These are phyloP conservation scores for Gasterosteus nipponicus DNA, from an alignment of 2,113 vertebrate genomes.

Conservation along the genomic window DNA sequence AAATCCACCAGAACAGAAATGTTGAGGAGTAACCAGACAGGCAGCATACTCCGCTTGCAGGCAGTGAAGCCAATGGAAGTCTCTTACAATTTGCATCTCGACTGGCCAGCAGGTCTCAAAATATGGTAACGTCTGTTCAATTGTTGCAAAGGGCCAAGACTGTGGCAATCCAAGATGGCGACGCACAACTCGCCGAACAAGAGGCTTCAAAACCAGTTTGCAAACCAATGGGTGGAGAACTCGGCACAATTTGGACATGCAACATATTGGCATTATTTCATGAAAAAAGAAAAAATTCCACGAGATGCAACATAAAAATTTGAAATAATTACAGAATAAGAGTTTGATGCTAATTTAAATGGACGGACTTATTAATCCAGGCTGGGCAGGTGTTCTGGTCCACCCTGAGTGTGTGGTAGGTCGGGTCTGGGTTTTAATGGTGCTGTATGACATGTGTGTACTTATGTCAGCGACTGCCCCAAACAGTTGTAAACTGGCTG, in stretches of 20 bases:
- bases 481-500: slow-evolving; percentile 78
- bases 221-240: background rate
- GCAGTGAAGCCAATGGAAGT: background rate
- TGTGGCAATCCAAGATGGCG: background rate
- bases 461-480: slow-evolving; percentile 73
- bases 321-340: slow-evolving; percentile 22
- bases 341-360: slow-evolving; percentile 50
- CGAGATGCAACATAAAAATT: slow-evolving; percentile 18
- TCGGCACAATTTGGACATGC: no score
- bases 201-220: background rate
- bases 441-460: slow-evolving; percentile 71
- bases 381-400: slow-evolving; percentile 42
- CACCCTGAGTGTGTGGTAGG: slow-evolving; percentile 63
- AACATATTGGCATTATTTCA: no score
- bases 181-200: background rate
- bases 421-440: slow-evolving; percentile 74
- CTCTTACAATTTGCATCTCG: background rate
- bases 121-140: background rate
- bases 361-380: slow-evolving; percentile 43
- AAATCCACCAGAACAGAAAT: background rate
- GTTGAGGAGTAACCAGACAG: background rate
- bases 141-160: background rate
- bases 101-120: background rate
- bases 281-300: background rate
- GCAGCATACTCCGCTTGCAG: background rate